Conservation (phyloP, 2,113 vertebrate species). For the Pungitius pungitius region DNA sequence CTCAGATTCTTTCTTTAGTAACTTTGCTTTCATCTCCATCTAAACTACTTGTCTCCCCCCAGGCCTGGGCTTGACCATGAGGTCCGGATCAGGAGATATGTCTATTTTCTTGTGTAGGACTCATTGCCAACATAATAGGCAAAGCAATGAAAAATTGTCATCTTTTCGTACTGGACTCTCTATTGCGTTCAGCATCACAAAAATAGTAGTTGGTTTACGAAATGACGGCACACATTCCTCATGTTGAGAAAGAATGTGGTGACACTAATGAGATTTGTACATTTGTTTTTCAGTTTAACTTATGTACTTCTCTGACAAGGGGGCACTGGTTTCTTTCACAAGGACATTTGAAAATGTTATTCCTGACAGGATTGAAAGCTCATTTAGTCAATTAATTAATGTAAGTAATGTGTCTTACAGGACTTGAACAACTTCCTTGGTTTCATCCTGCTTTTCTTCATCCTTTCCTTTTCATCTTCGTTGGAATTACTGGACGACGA, state of each 20-base stretch:
- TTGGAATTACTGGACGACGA: conserved; percentile 57
- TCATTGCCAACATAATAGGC: not conserved
- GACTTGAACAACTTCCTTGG: conserved; percentile 79
- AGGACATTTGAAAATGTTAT: no score
- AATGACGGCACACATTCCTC: not conserved
- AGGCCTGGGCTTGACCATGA: not conserved
- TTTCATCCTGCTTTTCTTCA: conserved; percentile 72
- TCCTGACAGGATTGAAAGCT: not conserved
- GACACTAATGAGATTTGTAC: not conserved
- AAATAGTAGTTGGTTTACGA: not conserved
- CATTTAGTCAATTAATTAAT: not conserved
- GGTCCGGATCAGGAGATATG: not conserved
- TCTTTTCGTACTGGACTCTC: not conserved
- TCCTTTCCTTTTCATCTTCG: conserved; percentile 55
- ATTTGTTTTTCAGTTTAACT: not conserved
- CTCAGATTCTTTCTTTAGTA: conserved; percentile 6
- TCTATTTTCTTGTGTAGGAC: not conserved
- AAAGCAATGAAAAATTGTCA: not conserved
- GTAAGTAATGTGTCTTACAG: conserved; percentile 45
- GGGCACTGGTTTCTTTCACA: not conserved
- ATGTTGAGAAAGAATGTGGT: not conserved
- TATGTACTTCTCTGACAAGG: not conserved
- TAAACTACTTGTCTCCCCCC: conserved; percentile 33
- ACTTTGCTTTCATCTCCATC: conserved; percentile 8
- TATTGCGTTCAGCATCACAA: not conserved